Evolutionary conservation across 2,113 vertebrate species (phyloP).

Genomic region (Rhinoderma darwinii): DNA sequence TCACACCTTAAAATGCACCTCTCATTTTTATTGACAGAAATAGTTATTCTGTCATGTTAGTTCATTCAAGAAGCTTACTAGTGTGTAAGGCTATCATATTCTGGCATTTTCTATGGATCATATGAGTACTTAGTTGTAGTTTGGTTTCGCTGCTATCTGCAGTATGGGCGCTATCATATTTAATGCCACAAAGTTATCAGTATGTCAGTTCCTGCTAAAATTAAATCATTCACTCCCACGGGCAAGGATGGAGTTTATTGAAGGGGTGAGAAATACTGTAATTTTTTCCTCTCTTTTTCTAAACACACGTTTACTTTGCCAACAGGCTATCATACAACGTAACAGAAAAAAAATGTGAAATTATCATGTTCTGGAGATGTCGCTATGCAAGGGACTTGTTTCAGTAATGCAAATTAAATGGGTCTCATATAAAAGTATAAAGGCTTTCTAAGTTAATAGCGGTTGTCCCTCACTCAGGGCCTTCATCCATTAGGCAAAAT

Average conservation of each 20-base stretch:
- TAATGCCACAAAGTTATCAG: background rate
- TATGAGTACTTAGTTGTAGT: background rate
- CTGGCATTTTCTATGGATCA: background rate
- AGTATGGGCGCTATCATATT: background rate
- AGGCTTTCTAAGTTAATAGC: background rate
- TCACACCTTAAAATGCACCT: background rate
- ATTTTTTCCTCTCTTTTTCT: background rate
- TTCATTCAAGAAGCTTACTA: background rate
- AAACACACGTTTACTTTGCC: background rate
- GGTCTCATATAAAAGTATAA: too few species aligned
- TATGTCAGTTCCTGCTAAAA: background rate
- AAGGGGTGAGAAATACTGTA: background rate
- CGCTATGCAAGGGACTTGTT: too few species aligned
- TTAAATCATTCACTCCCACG: background rate
- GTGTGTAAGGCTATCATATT: background rate
- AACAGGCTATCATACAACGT: background rate
- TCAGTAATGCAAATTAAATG: too few species aligned
- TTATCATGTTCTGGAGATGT: background rate
- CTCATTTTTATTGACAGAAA: constrained; percentile 6
- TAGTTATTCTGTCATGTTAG: background rate
- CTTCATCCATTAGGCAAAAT: too few species aligned
- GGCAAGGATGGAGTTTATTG: background rate
- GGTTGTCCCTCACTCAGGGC: too few species aligned
- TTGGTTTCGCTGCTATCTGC: background rate
- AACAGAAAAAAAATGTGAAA: background rate